Percentiles rank a stretch among this genome's conserved stretches.
Evolutionary conservation across 2,888 invertebrate genomes (phyloP).

Genomic region (Drosophila phalerata): DNA sequence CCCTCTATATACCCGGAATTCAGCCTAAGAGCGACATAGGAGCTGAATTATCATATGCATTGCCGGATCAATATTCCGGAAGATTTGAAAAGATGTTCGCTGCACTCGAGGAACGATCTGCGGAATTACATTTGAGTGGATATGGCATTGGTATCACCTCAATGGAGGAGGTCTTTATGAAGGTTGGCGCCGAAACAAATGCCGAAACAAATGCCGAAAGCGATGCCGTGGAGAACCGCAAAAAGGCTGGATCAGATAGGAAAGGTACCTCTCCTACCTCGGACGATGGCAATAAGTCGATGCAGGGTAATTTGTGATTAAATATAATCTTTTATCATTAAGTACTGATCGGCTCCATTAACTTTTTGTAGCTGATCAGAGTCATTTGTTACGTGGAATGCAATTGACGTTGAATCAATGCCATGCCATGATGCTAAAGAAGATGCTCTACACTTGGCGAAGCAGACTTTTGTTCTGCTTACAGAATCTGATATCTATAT

Average conservation of each 20-base stretch:
- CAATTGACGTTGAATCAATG: conserved; percentile 88
- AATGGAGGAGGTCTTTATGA: conserved; percentile 95
- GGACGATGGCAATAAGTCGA: conserved; percentile 74
- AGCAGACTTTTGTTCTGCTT: conserved; percentile 89
- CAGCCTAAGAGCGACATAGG: conserved; percentile 90
- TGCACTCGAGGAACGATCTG: conserved; percentile 88
- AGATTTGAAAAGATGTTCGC: conserved; percentile 89
- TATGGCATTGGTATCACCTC: conserved; percentile 95
- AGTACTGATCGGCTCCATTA: conserved; percentile 38
- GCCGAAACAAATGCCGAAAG: conserved; percentile 12
- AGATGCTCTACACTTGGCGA: conserved; percentile 88
- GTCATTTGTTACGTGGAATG: conserved; percentile 69
- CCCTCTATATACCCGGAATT: conserved; percentile 88
- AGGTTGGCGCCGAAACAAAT: conserved; percentile 87
- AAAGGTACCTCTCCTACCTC: neutral
- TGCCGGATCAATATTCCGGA: conserved; percentile 88
- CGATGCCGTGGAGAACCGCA: conserved; percentile 32
- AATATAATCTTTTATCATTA: conserved; percentile 13
- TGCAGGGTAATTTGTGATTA: conserved; percentile 74
- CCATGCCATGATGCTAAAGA: conserved; percentile 89
- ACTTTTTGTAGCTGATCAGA: conserved; percentile 72
- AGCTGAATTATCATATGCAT: conserved; percentile 90
- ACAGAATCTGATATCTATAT: conserved; percentile 90
- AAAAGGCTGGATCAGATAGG: conserved; percentile 38
- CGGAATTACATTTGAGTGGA: conserved; percentile 89